These are phyloP conservation scores for Epizoanthus fatuus DNA, from an alignment of 92 coral and sea anemone genomes.

Conservation along the genomic window DNA sequence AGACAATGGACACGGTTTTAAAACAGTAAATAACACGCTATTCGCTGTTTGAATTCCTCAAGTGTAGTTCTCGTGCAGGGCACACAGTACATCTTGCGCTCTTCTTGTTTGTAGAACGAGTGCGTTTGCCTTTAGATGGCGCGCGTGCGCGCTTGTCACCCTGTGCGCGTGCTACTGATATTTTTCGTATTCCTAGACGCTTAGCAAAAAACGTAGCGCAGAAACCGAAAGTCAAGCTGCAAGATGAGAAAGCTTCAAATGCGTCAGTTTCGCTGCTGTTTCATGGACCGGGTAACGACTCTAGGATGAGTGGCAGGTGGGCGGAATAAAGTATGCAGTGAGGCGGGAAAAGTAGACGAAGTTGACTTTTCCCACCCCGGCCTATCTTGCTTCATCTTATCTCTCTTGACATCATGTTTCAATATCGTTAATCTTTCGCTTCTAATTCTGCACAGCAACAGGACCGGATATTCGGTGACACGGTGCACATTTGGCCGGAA, in stretches of 20 bases:
- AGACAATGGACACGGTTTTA: not conserved
- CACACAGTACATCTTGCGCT: not conserved
- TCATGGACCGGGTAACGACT: not conserved
- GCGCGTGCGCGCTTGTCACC: no score
- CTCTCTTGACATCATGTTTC: no score
- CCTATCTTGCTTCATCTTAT: constrained; percentile 6
- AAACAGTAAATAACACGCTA: no score
- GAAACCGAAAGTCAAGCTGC: not conserved
- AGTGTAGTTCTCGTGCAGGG: not conserved
- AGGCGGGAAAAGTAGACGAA: not conserved
- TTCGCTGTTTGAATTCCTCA: not conserved
- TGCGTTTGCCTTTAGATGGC: no score
- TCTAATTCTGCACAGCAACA: no score
- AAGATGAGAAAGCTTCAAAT: not conserved
- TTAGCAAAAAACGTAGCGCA: no score
- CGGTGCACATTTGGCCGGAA: no score
- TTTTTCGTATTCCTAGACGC: no score
- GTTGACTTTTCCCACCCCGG: not conserved
- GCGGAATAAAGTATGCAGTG: not conserved
- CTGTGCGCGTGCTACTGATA: no score
- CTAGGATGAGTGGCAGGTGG: not conserved
- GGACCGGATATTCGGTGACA: no score
- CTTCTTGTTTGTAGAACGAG: no score
- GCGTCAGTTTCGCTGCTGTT: not conserved
- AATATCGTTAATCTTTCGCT: no score